Conservation (phyloP, 2,113 vertebrate species). For the Pachyramphus minor region DNA sequence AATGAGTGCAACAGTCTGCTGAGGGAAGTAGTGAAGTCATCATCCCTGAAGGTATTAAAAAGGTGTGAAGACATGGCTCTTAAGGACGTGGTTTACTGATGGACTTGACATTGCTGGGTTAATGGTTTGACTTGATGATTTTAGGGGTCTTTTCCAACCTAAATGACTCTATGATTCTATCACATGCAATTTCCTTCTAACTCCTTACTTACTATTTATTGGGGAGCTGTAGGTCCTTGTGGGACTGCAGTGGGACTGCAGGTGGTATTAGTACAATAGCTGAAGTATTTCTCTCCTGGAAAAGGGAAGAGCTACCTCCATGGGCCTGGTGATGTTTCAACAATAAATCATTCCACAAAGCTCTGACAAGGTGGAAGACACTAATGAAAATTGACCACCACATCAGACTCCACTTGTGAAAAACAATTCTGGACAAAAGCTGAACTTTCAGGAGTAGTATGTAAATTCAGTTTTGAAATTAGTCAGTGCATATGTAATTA, state of each 20-base stretch:
- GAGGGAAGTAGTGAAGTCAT: neutral
- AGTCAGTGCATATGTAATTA: neutral
- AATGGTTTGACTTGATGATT: neutral
- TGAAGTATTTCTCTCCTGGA: neutral
- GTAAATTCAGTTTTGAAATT: neutral
- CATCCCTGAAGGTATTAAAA: neutral
- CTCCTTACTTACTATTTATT: neutral
- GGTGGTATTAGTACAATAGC: no score
- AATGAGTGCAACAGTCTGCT: neutral
- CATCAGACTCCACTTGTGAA: neutral
- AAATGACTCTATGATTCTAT: neutral
- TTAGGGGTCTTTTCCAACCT: neutral
- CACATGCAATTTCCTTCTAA: neutral
- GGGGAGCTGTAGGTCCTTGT: neutral
- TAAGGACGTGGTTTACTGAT: neutral
- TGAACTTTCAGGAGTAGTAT: neutral
- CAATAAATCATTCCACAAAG: neutral
- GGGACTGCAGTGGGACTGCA: neutral
- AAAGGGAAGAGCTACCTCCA: neutral
- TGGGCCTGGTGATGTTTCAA: neutral
- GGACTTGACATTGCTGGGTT: neutral
- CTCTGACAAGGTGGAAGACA: neutral
- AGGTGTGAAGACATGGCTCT: neutral
- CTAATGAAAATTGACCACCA: neutral
- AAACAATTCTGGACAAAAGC: neutral